Evolutionary conservation across 2,797 vertebrate genomes (phyloP), one percentile per base, ranked within the genome.

Genomic region (Lindbergichthys nudifrons): DNA sequence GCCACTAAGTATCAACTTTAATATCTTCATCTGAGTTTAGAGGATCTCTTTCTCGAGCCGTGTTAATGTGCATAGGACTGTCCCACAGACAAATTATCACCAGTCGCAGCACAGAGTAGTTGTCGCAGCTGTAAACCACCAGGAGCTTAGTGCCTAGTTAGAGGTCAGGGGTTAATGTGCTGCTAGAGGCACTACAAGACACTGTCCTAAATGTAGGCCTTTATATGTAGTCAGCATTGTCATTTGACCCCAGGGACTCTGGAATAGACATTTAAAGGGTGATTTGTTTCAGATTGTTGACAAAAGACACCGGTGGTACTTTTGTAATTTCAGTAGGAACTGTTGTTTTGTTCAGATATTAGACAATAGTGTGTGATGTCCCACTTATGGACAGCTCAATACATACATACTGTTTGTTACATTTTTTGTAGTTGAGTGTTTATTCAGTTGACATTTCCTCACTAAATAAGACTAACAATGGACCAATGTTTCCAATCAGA

Each of bases 81-180:
- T 62, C 36, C 13, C 46, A 18, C 42, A 47, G 41, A 70, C 52
- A 56, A 69, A 62, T 76, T 23, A 47, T 51, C 42, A 32, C 42
- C 19, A 50, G 45, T 72, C 70, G 71, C 18, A 36, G 67, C 46
- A 39, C 19, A 42, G 64, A 77, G 78, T 71, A 42, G 66, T 62
- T 65, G 58, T 81, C 78, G 75, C 83, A 92, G 92, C 84, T 83
- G 91, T 87, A 87, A 88, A 88, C 80, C 86, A 88, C 77, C 76
- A 79, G 73, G 66, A 88, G 83, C 80, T 87, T 79, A 86, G 86
- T 63, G 80, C 79, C 72, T 82, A 80, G 80, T 85, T 82, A 75
- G 71, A 79, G 88, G 88, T 91, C 89, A 89, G 72, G 82, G 89
- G 92, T 93, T 88, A 90, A 91, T 83, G 80, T 83, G 83, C 63